phyloP scores from a whole-genome alignment of 2,113 vertebrate species.

The Origma solitaria region DNA sequence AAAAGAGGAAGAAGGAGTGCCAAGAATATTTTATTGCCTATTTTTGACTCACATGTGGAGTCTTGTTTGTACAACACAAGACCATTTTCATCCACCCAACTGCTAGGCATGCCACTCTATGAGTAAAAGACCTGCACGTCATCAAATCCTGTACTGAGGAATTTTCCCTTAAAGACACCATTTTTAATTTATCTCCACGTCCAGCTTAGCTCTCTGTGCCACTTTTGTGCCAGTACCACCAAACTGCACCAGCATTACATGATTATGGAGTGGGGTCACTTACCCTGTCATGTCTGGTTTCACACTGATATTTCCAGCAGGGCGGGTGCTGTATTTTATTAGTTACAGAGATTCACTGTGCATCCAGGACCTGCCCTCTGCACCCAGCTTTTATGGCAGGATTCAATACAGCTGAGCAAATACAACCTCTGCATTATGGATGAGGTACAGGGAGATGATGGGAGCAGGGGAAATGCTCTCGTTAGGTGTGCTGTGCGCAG shows the following conservation, averaged over 20 bases:
- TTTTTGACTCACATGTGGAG: not conserved
- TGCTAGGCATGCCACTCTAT: not conserved
- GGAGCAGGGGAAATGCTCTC: not conserved
- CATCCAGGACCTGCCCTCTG: slow-evolving; percentile 13
- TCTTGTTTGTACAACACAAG: not conserved
- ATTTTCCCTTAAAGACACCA: not conserved
- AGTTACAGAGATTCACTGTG: slow-evolving; percentile 17
- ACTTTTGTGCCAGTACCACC: not conserved
- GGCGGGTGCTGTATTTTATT: not conserved
- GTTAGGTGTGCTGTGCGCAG: not conserved
- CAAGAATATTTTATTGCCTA: not conserved
- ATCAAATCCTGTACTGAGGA: not conserved
- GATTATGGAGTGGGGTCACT: slow-evolving; percentile 21
- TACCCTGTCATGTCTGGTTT: slow-evolving; percentile 13
- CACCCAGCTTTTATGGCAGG: slow-evolving; percentile 20
- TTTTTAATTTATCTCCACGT: slow-evolving; percentile 6
- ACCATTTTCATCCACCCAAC: not conserved
- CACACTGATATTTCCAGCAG: not conserved
- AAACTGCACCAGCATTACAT: not conserved
- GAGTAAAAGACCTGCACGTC: not conserved
- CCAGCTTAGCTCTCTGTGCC: not conserved
- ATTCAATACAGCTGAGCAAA: slow-evolving; percentile 40
- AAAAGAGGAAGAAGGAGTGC: not conserved
- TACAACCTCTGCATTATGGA: slow-evolving; percentile 10
- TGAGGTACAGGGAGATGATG: not conserved